Evolutionary conservation across 2,888 invertebrate species (phyloP).

Genomic region (Deladenus siricidicola): DNA sequence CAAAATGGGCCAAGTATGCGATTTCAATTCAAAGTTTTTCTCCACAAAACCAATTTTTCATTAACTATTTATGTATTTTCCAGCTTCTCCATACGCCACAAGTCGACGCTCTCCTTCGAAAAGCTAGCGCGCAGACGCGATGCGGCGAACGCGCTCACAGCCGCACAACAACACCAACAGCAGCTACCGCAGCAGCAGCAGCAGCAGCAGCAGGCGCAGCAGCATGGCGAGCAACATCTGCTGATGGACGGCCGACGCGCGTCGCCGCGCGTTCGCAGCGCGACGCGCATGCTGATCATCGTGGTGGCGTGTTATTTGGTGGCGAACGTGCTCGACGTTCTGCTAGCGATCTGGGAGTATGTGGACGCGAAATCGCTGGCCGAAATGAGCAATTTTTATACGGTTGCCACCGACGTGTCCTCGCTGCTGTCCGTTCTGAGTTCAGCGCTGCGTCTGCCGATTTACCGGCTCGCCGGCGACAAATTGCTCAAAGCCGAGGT

Average conservation of each 20-base stretch:
- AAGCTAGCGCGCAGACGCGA: too few species aligned
- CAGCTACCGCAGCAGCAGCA: too few species aligned
- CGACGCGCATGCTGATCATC: constrained; percentile 44
- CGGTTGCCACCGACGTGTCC: constrained; percentile 42
- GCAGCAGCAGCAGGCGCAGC: too few species aligned
- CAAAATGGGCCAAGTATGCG: too few species aligned
- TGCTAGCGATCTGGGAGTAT: constrained; percentile 44
- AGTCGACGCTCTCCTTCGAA: too few species aligned
- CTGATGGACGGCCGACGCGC: neutral
- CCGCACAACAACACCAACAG: too few species aligned
- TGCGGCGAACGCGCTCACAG: too few species aligned
- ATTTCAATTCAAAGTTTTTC: too few species aligned
- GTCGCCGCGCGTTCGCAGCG: constrained; percentile 38
- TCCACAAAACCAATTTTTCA: too few species aligned
- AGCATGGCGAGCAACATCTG: too few species aligned
- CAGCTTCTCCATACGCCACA: too few species aligned
- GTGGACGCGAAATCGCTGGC: constrained; percentile 29
- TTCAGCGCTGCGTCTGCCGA: constrained; percentile 45
- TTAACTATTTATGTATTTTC: too few species aligned
- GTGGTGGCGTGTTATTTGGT: constrained; percentile 44
- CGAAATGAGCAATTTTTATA: constrained; percentile 31
- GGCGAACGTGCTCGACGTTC: constrained; percentile 44
- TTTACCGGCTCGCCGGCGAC: constrained; percentile 25
- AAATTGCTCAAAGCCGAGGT: constrained; percentile 1
- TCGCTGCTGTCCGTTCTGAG: constrained; percentile 44